phyloP scores from a whole-genome alignment of 2,797 vertebrate species.

The Loriculus beryllinus region DNA sequence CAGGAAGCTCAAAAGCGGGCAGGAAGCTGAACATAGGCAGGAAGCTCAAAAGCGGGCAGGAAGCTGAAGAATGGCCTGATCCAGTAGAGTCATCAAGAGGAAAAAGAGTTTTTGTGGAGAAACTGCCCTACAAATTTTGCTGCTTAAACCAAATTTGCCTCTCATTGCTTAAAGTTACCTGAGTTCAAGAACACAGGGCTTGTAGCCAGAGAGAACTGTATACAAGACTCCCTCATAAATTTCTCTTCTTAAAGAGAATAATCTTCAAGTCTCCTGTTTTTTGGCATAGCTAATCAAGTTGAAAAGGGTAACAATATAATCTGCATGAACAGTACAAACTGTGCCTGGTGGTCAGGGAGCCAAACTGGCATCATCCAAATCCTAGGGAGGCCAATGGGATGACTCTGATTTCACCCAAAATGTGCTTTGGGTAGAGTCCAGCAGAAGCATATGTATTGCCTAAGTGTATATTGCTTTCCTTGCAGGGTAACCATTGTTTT shows the following conservation, averaged over 20 bases:
- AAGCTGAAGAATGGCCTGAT: neutral
- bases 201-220: neutral
- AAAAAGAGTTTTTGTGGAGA: neutral
- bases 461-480: neutral
- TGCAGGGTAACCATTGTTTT: neutral
- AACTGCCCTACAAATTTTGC: neutral
- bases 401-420: conserved; percentile 8
- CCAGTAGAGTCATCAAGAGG: neutral
- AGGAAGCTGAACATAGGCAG: neutral
- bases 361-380: neutral
- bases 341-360: neutral
- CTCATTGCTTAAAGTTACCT: neutral
- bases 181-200: neutral
- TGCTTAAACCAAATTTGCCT: neutral
- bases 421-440: neutral
- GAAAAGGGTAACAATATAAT: neutral
- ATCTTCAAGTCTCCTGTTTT: neutral
- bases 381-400: neutral
- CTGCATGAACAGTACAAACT: neutral
- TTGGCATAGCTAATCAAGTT: neutral
- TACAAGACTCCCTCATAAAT: neutral
- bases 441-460: neutral
- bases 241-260: neutral
- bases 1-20: neutral
- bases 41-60: neutral